Evolutionary conservation across 1,140 invertebrate genomes (phyloP).

Genomic region (Homarus americanus): DNA sequence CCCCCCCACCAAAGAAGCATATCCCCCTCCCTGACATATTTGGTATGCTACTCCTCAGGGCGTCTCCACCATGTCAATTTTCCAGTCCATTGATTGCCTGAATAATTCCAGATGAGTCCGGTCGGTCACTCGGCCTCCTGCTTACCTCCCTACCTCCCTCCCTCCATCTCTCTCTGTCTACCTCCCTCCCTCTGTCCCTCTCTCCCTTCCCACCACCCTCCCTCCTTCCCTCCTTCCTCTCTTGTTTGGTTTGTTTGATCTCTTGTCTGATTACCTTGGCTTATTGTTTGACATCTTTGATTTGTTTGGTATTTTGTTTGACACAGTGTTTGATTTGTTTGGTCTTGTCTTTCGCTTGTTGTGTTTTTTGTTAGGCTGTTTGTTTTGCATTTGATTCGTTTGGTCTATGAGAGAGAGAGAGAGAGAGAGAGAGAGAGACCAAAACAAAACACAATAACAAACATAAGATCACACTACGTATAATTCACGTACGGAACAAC

Average conservation of each 20-base stretch:
- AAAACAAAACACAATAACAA: too few relatives aligned
- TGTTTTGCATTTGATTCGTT: too few relatives aligned
- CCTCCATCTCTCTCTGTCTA: background rate
- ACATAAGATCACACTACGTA: too few relatives aligned
- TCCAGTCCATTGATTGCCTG: slow-evolving; percentile 2
- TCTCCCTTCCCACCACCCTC: too few relatives aligned
- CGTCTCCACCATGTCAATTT: background rate
- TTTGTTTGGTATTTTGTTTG: background rate
- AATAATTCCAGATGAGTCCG: slow-evolving; percentile 7
- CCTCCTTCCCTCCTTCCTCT: background rate
- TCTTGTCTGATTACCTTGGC: background rate
- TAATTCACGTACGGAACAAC: too few relatives aligned
- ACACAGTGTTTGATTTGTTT: background rate
- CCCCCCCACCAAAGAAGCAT: background rate
- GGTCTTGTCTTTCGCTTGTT: background rate
- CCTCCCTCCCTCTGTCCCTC: too few relatives aligned
- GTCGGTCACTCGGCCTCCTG: slow-evolving; percentile 5
- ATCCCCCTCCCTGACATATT: background rate
- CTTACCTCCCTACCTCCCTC: background rate
- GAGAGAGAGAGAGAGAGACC: too few relatives aligned
- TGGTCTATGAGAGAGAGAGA: too few relatives aligned
- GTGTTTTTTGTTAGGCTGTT: too few relatives aligned
- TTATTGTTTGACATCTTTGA: background rate
- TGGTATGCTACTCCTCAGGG: background rate
- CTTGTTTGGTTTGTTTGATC: background rate